Evolutionary conservation across 2,797 vertebrate species (phyloP).

Genomic region (Ispidina lecontei): DNA sequence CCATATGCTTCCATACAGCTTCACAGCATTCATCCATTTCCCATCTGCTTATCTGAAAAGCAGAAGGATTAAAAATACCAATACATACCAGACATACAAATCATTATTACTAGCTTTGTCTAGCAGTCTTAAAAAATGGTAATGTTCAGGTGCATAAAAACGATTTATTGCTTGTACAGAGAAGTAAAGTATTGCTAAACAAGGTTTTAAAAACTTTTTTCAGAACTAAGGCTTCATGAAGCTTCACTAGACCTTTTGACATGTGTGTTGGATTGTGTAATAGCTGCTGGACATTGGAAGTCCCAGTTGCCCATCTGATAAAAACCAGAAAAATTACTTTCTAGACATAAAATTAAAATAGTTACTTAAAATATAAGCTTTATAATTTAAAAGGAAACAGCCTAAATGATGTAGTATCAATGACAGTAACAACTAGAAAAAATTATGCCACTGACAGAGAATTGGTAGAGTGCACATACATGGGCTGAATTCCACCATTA

Average conservation of each 20-base stretch:
- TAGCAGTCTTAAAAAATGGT: slow-evolving; percentile 33
- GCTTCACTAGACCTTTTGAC: not conserved
- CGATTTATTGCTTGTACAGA: not conserved
- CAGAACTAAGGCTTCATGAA: not conserved
- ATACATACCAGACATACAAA: slow-evolving; percentile 49
- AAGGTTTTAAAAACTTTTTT: not conserved
- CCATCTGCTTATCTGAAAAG: slow-evolving; percentile 51
- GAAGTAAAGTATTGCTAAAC: not conserved
- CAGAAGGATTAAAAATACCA: slow-evolving; percentile 49
- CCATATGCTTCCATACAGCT: slow-evolving; percentile 13
- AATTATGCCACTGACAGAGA: not conserved
- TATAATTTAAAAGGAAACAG: not conserved
- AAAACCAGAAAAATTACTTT: not conserved
- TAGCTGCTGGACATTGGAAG: not conserved
- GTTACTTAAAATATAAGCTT: not conserved
- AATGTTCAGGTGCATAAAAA: slow-evolving; percentile 23
- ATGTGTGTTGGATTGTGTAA: not conserved
- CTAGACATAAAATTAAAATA: not conserved
- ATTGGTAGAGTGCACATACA: not conserved
- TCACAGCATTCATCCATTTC: slow-evolving; percentile 23
- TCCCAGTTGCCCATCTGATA: not conserved
- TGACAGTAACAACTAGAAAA: not conserved
- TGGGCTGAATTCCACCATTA: not conserved
- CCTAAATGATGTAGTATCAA: not conserved
- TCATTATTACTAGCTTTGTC: slow-evolving; percentile 33